A percentile compares a stretch with the other conserved stretches of the same genome.
Conservation (phyloP, 2,888 invertebrate genomes). For the Ephialtes manifestator region DNA sequence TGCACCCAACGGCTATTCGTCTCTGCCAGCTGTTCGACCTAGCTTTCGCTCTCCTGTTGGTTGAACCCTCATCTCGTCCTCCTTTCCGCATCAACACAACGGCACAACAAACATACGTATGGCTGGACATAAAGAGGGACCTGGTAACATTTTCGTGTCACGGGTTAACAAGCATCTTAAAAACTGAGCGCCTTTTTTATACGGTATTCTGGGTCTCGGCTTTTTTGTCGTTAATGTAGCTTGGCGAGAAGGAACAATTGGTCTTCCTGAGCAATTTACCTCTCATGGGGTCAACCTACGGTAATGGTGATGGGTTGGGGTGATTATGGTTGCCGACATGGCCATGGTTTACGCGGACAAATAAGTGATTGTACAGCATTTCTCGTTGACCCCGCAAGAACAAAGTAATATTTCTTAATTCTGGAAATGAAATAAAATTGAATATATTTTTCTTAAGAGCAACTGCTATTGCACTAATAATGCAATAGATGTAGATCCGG, state of each 20-base stretch:
- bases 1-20: conserved; percentile 42
- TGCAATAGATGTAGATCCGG: too few species aligned
- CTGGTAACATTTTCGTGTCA: conserved; percentile 33
- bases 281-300: not conserved
- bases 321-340: not conserved
- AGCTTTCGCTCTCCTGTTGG: conserved; percentile 26
- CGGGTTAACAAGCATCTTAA: conserved; percentile 34
- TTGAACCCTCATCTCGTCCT: conserved; percentile 6
- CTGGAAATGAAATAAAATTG: not conserved
- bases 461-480: too few species aligned
- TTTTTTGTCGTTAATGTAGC: not conserved
- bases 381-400: not conserved
- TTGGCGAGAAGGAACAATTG: not conserved
- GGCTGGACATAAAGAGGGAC: not conserved
- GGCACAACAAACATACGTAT: not conserved
- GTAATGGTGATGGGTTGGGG: conserved; percentile 2
- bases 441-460: not conserved
- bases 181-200: not conserved
- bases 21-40: conserved; percentile 42
- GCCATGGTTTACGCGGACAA: not conserved
- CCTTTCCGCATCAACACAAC: conserved; percentile 30
- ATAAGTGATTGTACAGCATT: not conserved
- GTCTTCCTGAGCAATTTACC: not conserved
- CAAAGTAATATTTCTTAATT: not conserved
- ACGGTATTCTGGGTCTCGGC: not conserved